Base-by-base conservation (phyloP, 1,140 invertebrate genomes). In the Aleiodes sp. region DNA sequence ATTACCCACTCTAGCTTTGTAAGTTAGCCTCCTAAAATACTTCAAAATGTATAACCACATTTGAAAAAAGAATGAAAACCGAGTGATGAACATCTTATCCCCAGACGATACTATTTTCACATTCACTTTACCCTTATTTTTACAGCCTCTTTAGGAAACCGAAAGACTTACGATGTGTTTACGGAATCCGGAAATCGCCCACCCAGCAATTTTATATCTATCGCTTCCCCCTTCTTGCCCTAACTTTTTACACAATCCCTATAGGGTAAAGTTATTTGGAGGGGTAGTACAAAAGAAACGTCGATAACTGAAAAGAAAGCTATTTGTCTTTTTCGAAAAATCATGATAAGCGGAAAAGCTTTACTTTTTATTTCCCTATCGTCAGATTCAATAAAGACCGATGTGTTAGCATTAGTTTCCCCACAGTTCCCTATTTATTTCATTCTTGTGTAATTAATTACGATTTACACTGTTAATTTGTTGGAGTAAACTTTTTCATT, bases 151-250 rank as follows among this genome's bases (percentile, higher is more conserved):
- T 63, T 10, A 16, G 52, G 19, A 63, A 43, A 61, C 21, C 43
- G 4, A 7, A 59, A 10, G 57, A 66, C 46, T 66, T 57, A 66
- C 65, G 52, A 59, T 14, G 21, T 63, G 67, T 56, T 69, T 63
- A 59, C 35, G 43, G 56, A 63, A 56, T 56, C 59, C 59, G 60
- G 43, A 63, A 63, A 69, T 69, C 61, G 24, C 39, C 10, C 28
- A 39, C 9, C 41, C 28, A 56, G 63, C 21, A 65, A 65, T 65
- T 65, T 65, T 41, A 29, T 8, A 57, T 8, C 10, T 37, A 10
- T n/a, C n/a, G n/a, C n/a, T n/a, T n/a, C n/a, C n/a, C n/a, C n/a
- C n/a, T n/a, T n/a, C 19, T 24, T 16, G 2, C n/a, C 19, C 46
- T 16, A 24, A 26, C 19, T 16, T 24, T 52, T 52, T 52, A 52